These are phyloP conservation scores for Tyrannus savana DNA, from an alignment of 2,113 vertebrate species.

Conservation along the genomic window DNA sequence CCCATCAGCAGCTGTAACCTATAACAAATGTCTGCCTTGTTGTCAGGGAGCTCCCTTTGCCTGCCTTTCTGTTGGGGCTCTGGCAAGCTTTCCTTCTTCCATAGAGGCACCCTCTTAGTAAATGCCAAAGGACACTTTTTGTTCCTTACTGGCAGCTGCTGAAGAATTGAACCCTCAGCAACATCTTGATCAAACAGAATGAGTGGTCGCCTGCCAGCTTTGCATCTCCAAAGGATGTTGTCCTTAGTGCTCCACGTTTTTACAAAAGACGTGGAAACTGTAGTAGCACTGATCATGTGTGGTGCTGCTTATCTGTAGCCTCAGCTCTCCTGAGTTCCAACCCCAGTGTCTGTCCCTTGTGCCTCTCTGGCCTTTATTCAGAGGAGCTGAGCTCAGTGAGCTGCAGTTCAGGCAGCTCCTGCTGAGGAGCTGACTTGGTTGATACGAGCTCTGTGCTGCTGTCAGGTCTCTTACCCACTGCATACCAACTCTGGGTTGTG, in stretches of 20 bases:
- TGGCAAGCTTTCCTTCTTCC: slow-evolving; percentile 66
- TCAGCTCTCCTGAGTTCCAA: background rate
- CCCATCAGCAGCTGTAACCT: slow-evolving; percentile 18
- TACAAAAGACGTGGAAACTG: background rate
- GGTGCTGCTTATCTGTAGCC: background rate
- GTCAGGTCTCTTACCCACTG: background rate
- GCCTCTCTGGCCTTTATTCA: background rate
- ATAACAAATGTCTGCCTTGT: slow-evolving; percentile 46
- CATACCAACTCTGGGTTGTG: background rate
- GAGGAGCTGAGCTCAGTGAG: background rate
- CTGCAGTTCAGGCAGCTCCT: background rate
- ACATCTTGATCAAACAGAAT: background rate
- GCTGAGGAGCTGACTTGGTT: background rate
- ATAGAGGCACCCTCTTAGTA: slow-evolving; percentile 58
- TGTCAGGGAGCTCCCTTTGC: slow-evolving; percentile 10
- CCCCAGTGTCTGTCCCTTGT: background rate
- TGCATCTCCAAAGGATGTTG: background rate
- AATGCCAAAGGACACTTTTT: slow-evolving; percentile 74
- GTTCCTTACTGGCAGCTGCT: background rate
- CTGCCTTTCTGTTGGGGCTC: slow-evolving; percentile 24
- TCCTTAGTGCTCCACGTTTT: background rate
- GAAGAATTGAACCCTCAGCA: slow-evolving; percentile 42
- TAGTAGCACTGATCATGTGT: background rate
- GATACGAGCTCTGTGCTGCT: background rate
- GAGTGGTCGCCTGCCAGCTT: background rate